Evolutionary conservation across 2,888 invertebrate species (phyloP).

Genomic region (Athalia cordata): DNA sequence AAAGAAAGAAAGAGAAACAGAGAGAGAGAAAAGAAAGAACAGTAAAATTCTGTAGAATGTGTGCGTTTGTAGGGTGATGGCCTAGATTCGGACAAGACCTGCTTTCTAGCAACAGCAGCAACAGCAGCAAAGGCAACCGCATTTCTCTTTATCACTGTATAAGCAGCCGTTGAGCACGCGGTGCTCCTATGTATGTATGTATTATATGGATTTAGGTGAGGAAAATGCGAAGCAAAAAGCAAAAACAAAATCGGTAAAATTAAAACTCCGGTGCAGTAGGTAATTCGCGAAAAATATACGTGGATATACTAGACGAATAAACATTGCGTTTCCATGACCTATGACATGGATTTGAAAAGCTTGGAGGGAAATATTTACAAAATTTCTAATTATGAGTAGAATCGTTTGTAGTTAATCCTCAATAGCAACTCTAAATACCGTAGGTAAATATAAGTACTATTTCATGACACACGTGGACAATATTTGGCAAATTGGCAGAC

Average conservation of each 20-base stretch:
- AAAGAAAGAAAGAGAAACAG: slow-evolving; percentile 47
- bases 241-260: background rate
- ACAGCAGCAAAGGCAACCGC: slow-evolving; percentile 64
- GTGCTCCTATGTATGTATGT: background rate
- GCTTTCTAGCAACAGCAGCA: slow-evolving; percentile 67
- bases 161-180: background rate
- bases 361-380: too few relatives aligned
- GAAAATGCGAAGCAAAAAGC: background rate
- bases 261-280: too few relatives aligned
- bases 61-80: slow-evolving; percentile 67
- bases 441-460: too few relatives aligned
- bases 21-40: slow-evolving; percentile 59
- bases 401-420: too few relatives aligned
- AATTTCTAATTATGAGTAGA: too few relatives aligned
- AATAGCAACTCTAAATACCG: too few relatives aligned
- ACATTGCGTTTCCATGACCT: too few relatives aligned
- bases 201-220: background rate
- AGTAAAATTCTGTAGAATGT: slow-evolving; percentile 71
- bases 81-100: slow-evolving; percentile 73
- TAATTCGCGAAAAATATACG: too few relatives aligned
- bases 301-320: too few relatives aligned
- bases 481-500: too few relatives aligned
- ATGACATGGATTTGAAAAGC: too few relatives aligned
- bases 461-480: too few relatives aligned
- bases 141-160: slow-evolving; percentile 72